These are phyloP conservation scores for Odontamblyopus lacepedii DNA, from an alignment of 2,797 vertebrate species.

Conservation along the genomic window DNA sequence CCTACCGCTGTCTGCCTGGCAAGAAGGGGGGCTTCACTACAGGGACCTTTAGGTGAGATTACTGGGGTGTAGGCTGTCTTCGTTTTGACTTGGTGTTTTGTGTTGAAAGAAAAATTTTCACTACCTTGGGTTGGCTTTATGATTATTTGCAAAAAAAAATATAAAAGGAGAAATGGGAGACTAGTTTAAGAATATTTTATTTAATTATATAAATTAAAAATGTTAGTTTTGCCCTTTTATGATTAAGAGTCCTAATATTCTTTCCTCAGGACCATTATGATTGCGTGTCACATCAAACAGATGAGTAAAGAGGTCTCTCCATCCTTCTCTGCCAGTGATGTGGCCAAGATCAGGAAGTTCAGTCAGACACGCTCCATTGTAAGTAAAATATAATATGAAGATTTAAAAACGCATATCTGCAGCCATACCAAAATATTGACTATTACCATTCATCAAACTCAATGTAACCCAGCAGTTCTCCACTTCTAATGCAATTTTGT, in stretches of 20 bases:
- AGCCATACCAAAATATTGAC: too few species aligned
- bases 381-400: neutral
- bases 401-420: too few species aligned
- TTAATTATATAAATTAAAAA: too few species aligned
- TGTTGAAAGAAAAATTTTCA: too few species aligned
- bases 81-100: neutral
- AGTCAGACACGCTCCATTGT: constrained; percentile 86
- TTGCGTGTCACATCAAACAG: constrained; percentile 91
- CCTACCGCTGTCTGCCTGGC: constrained; percentile 92
- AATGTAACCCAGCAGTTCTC: too few species aligned
- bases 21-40: constrained; percentile 96
- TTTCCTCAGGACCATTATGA: constrained; percentile 87
- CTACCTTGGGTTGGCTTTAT: too few species aligned
- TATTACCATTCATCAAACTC: neutral
- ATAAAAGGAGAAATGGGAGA: too few species aligned
- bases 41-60: constrained; percentile 88
- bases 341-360: constrained; percentile 94
- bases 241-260: too few species aligned
- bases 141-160: too few species aligned
- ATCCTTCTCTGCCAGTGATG: constrained; percentile 85
- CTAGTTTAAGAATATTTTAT: too few species aligned
- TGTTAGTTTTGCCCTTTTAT: too few species aligned
- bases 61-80: neutral
- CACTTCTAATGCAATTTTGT: too few species aligned
- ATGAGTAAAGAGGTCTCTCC: constrained; percentile 90